These are phyloP conservation scores for Halocynthia aurantium DNA, from an alignment of 23 tunicate genomes.

Conservation along the genomic window DNA sequence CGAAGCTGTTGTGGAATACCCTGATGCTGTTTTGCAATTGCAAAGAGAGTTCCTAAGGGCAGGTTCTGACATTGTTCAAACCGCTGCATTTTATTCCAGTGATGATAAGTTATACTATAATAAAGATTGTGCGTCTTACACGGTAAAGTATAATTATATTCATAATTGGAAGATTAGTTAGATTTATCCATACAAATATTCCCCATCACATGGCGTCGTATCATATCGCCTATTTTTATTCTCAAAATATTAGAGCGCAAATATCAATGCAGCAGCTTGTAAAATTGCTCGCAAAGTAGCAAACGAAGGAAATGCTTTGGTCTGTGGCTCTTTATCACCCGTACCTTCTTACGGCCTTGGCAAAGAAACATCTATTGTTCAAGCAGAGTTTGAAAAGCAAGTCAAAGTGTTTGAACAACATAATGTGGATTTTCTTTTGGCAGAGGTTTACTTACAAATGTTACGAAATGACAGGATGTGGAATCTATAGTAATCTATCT, in stretches of 20 bases:
- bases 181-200: neutral
- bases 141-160: neutral
- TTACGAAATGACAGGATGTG: too few relatives aligned
- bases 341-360: neutral
- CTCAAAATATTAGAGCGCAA: slow-evolving; percentile 21
- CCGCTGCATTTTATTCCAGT: slow-evolving; percentile 60
- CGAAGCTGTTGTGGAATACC: slow-evolving; percentile 66
- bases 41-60: slow-evolving; percentile 75
- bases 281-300: slow-evolving; percentile 59
- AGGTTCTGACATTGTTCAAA: slow-evolving; percentile 77
- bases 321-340: slow-evolving; percentile 58
- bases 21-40: slow-evolving; percentile 76
- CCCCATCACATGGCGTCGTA: neutral
- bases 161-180: too few relatives aligned
- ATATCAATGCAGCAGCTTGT: slow-evolving; percentile 66
- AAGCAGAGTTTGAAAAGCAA: slow-evolving; percentile 35
- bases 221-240: neutral
- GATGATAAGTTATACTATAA: slow-evolving; percentile 37
- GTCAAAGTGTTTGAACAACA: slow-evolving; percentile 20
- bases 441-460: slow-evolving; percentile 18
- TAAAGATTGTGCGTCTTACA: neutral
- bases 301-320: slow-evolving; percentile 38
- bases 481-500: neutral
- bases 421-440: slow-evolving; percentile 46
- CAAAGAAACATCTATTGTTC: slow-evolving; percentile 17